Base-by-base conservation (phyloP, 1,140 invertebrate genomes). In the Ephestia elutella region DNA sequence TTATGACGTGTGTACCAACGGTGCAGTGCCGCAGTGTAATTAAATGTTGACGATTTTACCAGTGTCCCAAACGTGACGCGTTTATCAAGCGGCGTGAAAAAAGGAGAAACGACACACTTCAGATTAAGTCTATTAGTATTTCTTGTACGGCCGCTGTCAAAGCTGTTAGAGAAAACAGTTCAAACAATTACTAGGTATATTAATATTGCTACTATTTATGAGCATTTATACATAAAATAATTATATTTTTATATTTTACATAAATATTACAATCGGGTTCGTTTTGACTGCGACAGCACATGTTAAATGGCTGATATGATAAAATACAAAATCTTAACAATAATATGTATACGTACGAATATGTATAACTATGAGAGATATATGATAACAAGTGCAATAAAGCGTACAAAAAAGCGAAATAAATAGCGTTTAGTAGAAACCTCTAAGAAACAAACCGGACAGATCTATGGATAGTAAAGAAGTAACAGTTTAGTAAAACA, bases 51-150 rank as follows among this genome's bases (percentile, higher is more conserved):
- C 68, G 71, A 68, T 81, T 77, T 87, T 87, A 87, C 85, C 85
- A 87, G 85, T 88, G 83, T 88, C 77, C 82, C 80, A 80, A 80
- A 81, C 71, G 85, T 88, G 85, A 86, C 81, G 82, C 82, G 79
- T 62, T 66, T 70, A 78, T 86, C 82, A 88, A 88, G 85, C 85
- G 83, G 85, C 85, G 85, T 88, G 85, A 80, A 88, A 87, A 87
- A 80, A 84, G 75, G 73, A 86, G 79, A 84, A 80, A 85, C 71
- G 75, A 77, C 75, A 83, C 73, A 78, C 66, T 81, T 79, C 74
- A 77, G 66, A 75, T 80, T 65, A 76, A 20, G 64, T 73, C 56
- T 63, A 51, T 62, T 57, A 53, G 21, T 62, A 69, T 54, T 58
- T 70, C 61, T 60, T 30, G 62, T 62, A 44, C 59, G 64, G 57